These are phyloP conservation scores for Limnephilus auricula DNA, from an alignment of 2,888 invertebrate genomes.

Conservation along the genomic window DNA sequence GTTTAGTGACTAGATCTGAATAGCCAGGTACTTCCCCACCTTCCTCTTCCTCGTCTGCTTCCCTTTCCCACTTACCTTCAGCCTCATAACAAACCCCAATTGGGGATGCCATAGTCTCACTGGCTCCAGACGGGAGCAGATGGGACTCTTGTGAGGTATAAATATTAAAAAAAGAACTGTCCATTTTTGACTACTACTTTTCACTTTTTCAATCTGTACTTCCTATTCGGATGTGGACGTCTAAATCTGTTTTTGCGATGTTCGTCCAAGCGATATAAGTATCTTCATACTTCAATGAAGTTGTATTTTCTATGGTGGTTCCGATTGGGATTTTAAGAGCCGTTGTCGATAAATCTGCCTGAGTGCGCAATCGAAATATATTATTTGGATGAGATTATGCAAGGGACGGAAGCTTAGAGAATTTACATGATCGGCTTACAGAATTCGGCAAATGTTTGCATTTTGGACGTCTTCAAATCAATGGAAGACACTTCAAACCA, in stretches of 20 bases:
- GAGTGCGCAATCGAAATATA: not conserved
- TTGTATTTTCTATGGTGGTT: conserved; percentile 1
- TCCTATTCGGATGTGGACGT: not conserved
- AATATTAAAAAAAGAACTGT: no score
- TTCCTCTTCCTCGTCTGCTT: no score
- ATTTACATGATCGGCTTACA: not conserved
- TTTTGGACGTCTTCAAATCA: not conserved
- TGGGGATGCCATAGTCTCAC: no score
- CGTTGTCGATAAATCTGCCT: not conserved
- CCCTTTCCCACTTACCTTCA: no score
- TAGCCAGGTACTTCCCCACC: no score
- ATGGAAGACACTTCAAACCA: not conserved
- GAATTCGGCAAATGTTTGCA: not conserved
- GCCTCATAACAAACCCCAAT: no score
- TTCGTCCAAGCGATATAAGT: not conserved
- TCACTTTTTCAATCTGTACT: no score
- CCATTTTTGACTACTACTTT: no score
- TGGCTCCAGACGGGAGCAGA: no score
- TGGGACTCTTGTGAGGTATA: no score
- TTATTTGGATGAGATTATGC: not conserved
- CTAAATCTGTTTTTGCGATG: conserved; percentile 8
- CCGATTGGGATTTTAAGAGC: not conserved
- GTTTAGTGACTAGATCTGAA: no score
- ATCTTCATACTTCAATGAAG: conserved; percentile 21
- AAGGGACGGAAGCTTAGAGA: not conserved